Conservation (phyloP, 2,797 vertebrate genomes). For the Sebastes cheni region DNA sequence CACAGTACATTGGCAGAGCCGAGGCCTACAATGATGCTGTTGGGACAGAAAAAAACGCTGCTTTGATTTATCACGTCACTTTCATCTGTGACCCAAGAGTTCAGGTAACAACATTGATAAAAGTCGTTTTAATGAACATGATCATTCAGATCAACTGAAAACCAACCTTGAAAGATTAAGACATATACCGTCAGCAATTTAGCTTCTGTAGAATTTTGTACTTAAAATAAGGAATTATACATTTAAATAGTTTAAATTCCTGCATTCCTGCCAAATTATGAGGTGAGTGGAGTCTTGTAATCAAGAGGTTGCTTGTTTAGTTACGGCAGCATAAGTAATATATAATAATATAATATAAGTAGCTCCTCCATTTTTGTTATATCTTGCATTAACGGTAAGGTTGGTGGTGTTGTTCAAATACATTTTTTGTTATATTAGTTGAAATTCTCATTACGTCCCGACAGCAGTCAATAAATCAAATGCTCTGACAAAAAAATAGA, state of each 20-base stretch:
- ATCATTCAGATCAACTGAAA: neutral
- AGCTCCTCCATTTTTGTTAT: no score
- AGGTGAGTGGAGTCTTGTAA: no score
- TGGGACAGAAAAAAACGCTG: neutral
- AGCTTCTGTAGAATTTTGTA: neutral
- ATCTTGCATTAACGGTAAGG: neutral
- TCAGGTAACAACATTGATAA: neutral
- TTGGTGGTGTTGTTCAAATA: no score
- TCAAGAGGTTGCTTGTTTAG: no score
- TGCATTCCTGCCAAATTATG: neutral
- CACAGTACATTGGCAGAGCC: neutral
- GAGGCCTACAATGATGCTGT: neutral
- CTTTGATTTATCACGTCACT: neutral
- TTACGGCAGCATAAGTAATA: no score
- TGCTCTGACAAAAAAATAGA: no score
- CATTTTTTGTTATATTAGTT: no score
- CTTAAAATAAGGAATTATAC: neutral
- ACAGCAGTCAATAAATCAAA: no score
- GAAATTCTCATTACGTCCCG: no score
- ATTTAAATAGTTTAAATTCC: neutral
- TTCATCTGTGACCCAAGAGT: neutral
- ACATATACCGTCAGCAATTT: neutral
- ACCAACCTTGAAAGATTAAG: rapidly evolving
- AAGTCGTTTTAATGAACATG: neutral
- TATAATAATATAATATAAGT: no score